Evolutionary conservation across 2,113 vertebrate species (phyloP).

Genomic region (Dipodomys merriami): DNA sequence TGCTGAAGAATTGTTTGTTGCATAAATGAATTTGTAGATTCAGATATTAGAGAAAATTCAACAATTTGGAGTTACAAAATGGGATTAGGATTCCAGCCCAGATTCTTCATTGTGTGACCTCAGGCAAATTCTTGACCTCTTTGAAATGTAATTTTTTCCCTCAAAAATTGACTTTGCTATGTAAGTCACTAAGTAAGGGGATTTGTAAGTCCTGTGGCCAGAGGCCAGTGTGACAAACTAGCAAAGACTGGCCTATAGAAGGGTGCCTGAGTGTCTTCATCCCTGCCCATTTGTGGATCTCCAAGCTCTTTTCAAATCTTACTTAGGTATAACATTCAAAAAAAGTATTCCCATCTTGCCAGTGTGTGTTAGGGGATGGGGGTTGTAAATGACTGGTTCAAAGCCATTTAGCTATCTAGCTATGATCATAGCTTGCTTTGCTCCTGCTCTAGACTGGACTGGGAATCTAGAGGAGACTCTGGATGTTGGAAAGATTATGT

Average conservation of each 20-base stretch:
- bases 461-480: conserved; percentile 19
- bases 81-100: neutral
- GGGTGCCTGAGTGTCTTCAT: neutral
- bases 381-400: neutral
- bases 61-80: neutral
- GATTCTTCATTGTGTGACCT: neutral
- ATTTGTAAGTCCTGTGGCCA: neutral
- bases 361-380: neutral
- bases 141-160: neutral
- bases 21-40: neutral
- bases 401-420: neutral
- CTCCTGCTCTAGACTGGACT: neutral
- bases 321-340: neutral
- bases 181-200: neutral
- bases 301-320: neutral
- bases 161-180: neutral
- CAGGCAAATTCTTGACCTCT: neutral
- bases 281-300: neutral
- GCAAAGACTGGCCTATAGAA: neutral
- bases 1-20: neutral
- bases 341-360: neutral
- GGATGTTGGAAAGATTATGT: neutral
- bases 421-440: neutral
- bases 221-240: neutral
- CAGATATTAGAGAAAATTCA: neutral